phyloP scores from a whole-genome alignment of 2,113 vertebrate species.

The Ptilonorhynchus violaceus region DNA sequence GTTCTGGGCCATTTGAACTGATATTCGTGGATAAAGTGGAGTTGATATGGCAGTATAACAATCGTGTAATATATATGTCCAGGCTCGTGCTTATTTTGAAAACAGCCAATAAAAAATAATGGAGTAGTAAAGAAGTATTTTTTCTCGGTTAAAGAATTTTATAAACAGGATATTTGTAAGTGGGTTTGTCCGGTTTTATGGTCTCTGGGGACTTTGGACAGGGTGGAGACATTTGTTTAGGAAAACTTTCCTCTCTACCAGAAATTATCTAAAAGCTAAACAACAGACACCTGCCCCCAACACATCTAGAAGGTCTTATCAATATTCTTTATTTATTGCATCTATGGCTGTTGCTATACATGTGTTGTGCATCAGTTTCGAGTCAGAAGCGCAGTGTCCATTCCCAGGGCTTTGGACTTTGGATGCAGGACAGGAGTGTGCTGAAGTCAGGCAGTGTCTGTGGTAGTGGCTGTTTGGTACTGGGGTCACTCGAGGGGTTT shows the following conservation, averaged over 20 bases:
- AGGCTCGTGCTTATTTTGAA: not conserved
- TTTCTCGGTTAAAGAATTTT: not conserved
- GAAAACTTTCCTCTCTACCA: not conserved
- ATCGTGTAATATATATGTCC: not conserved
- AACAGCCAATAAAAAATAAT: conserved; percentile 1
- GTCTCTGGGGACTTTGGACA: not conserved
- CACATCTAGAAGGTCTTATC: not conserved
- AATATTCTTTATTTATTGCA: not conserved
- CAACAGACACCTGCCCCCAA: not conserved
- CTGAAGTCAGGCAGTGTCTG: not conserved
- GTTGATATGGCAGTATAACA: not conserved
- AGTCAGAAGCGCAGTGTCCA: accelerated
- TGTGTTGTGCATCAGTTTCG: not conserved
- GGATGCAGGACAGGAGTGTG: no score
- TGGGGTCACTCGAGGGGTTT: not conserved
- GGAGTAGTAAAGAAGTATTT: not conserved
- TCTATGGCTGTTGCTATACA: accelerated
- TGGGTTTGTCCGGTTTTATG: not conserved
- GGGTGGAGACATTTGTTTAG: not conserved
- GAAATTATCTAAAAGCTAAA: not conserved
- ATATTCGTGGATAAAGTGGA: not conserved
- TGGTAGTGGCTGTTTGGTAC: not conserved
- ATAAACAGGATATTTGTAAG: not conserved
- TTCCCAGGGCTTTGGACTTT: not conserved
- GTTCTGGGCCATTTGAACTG: not conserved